Evolutionary conservation across 2,797 vertebrate genomes (phyloP).

Genomic region (Chrysocyon brachyurus): DNA sequence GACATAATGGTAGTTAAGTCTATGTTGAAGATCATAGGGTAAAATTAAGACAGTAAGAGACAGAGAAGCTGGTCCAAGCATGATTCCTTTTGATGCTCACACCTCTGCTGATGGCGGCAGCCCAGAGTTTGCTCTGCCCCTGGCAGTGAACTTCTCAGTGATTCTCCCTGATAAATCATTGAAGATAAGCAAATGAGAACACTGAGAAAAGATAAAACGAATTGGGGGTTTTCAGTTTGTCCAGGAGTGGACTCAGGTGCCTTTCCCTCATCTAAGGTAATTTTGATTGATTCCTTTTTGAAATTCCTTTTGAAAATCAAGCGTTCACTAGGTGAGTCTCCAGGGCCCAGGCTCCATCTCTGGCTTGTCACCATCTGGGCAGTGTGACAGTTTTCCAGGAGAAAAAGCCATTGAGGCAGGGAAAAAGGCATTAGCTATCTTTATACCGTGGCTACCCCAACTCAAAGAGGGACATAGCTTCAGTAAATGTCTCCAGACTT

Average conservation of each 20-base stretch:
- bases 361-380: neutral
- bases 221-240: neutral
- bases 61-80: neutral
- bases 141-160: neutral
- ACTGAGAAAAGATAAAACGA: neutral
- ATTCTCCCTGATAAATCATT: neutral
- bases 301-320: neutral
- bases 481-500: neutral
- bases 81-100: neutral
- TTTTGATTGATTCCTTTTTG: neutral
- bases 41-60: neutral
- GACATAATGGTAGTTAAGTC: neutral
- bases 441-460: neutral
- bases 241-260: neutral
- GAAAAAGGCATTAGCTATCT: neutral
- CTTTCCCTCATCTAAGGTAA: neutral
- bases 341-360: neutral
- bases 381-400: neutral
- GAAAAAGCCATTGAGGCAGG: neutral
- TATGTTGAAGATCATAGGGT: neutral
- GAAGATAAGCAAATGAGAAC: neutral
- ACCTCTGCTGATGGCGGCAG: too few species aligned
- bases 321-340: neutral
- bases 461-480: neutral
- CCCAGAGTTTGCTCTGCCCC: neutral